Evolutionary conservation across 1,140 invertebrate genomes (phyloP).

Genomic region (Hyles vespertilio): DNA sequence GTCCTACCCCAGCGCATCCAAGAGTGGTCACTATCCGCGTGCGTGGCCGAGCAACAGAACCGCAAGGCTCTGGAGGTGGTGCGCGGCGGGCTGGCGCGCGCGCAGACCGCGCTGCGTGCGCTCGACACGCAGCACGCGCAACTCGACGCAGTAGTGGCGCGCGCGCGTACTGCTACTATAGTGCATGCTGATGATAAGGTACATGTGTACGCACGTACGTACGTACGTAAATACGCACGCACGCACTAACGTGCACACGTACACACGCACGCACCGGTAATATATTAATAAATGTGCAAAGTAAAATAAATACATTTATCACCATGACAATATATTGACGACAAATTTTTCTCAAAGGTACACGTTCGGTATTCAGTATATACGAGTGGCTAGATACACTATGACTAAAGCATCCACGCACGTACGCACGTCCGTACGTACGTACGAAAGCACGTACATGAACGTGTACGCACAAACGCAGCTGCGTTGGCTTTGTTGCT

Average conservation of each 20-base stretch:
- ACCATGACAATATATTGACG: no score
- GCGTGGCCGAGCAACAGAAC: conserved; percentile 91
- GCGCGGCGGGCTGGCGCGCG: conserved; percentile 85
- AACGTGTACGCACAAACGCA: no score
- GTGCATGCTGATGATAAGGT: conserved; percentile 82
- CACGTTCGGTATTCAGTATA: no score
- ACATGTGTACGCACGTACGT: not conserved
- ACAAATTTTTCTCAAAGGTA: no score
- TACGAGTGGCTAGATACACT: no score
- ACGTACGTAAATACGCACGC: not conserved
- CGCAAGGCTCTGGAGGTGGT: conserved; percentile 89
- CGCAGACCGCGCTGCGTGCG: conserved; percentile 84
- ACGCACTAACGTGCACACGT: not conserved
- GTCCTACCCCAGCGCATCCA: conserved; percentile 94
- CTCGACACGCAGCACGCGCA: conserved; percentile 86
- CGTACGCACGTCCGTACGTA: no score
- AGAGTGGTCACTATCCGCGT: conserved; percentile 94
- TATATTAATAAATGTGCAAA: no score
- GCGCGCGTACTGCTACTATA: conserved; percentile 82
- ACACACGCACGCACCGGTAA: no score
- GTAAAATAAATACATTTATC: no score
- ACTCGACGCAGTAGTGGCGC: conserved; percentile 88
- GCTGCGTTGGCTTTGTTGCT: no score
- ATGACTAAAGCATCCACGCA: no score
- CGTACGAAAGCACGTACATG: no score